Conservation (phyloP, 2,113 vertebrate species). For the Phalacrocorax carbo region DNA sequence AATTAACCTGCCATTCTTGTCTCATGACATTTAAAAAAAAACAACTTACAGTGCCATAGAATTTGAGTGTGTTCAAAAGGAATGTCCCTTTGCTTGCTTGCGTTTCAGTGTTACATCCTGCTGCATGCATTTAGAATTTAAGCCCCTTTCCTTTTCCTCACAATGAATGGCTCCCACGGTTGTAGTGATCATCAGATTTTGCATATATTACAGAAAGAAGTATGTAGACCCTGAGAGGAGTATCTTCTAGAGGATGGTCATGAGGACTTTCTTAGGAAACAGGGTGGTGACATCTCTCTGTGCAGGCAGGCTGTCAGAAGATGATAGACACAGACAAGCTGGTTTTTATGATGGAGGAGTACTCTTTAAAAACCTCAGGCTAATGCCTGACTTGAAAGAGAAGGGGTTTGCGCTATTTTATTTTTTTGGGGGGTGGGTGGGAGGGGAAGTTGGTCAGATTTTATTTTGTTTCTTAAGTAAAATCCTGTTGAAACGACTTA, state of each 20-base stretch:
- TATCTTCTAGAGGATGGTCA: neutral
- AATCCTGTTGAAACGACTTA: neutral
- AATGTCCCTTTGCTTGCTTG: neutral
- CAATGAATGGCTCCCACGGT: neutral
- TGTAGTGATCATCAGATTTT: neutral
- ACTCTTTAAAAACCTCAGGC: neutral
- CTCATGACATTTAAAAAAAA: neutral
- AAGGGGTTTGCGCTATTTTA: neutral
- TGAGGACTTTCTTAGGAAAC: neutral
- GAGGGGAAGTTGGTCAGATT: neutral
- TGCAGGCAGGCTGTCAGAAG: neutral
- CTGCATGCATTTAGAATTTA: neutral
- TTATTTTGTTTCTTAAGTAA: neutral
- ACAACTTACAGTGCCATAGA: neutral
- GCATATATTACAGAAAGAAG: neutral
- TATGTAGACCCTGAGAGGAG: neutral
- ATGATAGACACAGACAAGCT: neutral
- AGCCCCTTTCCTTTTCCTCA: neutral
- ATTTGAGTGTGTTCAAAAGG: neutral
- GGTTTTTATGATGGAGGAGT: neutral
- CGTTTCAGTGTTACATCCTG: neutral
- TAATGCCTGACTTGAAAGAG: neutral
- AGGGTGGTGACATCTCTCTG: neutral
- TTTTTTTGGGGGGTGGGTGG: neutral
- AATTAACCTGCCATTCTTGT: neutral